phyloP scores from a whole-genome alignment of 2,113 vertebrate species.

The Nematolebias whitei region DNA sequence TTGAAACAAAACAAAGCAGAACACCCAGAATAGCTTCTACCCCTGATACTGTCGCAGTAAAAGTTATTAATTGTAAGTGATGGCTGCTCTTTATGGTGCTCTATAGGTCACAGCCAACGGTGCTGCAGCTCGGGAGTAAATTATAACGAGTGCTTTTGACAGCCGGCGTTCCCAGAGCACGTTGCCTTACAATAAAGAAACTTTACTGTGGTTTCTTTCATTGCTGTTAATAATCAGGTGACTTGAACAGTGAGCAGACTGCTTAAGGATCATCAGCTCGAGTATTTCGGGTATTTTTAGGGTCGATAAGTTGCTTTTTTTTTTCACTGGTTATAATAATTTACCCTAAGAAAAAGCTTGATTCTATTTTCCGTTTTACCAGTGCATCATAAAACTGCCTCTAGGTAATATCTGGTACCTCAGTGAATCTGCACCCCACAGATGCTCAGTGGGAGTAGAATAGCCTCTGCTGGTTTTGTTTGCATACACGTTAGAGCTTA shows the following conservation, averaged over 20 bases:
- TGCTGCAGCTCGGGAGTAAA: not conserved
- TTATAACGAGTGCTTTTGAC: constrained; percentile 1
- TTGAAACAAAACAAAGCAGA: constrained; percentile 9
- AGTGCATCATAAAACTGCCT: not conserved
- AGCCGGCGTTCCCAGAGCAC: not conserved
- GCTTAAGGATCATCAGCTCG: not conserved
- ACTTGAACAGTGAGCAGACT: not conserved
- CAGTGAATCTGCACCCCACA: constrained; percentile 12
- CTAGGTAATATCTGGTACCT: not conserved
- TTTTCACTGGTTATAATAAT: constrained; percentile 1
- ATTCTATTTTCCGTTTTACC: not conserved
- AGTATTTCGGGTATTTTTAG: not conserved
- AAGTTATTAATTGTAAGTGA: constrained; percentile 18
- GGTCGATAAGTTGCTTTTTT: not conserved
- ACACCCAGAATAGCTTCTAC: not conserved
- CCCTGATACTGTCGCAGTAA: constrained; percentile 1
- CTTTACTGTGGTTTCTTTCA: not conserved
- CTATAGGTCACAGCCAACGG: constrained; percentile 12
- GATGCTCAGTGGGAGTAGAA: constrained; percentile 41
- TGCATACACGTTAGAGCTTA: constrained; percentile 28
- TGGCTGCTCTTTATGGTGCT: constrained; percentile 4
- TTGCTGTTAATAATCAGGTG: constrained; percentile 4
- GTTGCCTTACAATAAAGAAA: constrained; percentile 9
- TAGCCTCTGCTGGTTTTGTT: constrained; percentile 37
- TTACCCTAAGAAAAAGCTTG: not conserved